phyloP scores from a whole-genome alignment of 2,113 vertebrate genomes.

The Lepisosteus oculatus region DNA sequence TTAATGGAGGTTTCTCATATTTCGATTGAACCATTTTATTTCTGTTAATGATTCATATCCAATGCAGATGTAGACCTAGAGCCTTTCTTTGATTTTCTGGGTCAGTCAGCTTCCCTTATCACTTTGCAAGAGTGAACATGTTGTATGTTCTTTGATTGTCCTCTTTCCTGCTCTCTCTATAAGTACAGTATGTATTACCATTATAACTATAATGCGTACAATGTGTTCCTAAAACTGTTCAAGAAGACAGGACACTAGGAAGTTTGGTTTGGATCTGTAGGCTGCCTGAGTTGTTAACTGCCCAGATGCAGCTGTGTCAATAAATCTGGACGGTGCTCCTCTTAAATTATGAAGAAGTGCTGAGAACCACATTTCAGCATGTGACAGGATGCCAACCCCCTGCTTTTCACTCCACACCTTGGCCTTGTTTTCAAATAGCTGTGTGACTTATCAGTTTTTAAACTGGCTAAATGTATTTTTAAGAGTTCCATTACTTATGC shows the following conservation, averaged over 20 bases:
- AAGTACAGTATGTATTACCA: no score
- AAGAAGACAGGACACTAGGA: conserved; percentile 34
- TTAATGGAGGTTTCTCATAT: neutral
- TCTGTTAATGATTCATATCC: neutral
- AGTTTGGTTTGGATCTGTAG: conserved; percentile 40
- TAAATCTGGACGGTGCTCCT: conserved; percentile 32
- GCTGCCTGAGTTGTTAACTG: conserved; percentile 39
- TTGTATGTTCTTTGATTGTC: no score
- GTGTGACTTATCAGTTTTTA: neutral
- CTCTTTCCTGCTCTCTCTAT: no score
- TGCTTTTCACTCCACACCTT: conserved; percentile 40
- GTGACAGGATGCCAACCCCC: conserved; percentile 50
- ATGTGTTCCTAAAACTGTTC: conserved; percentile 7
- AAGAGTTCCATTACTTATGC: neutral
- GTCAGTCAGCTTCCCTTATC: no score
- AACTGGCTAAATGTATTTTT: neutral
- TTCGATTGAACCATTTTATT: neutral
- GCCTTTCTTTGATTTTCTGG: no score
- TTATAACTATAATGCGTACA: neutral
- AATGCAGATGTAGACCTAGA: conserved; percentile 3
- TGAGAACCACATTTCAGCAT: conserved; percentile 34
- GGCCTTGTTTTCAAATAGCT: conserved; percentile 21
- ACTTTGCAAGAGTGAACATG: no score
- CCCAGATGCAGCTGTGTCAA: conserved; percentile 36
- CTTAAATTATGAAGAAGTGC: conserved; percentile 38